Percentiles rank a stretch among this genome's conserved stretches.
These are phyloP conservation scores for Ornithorhynchus anatinus DNA, from an alignment of 2,113 vertebrate species.

Conservation along the genomic window DNA sequence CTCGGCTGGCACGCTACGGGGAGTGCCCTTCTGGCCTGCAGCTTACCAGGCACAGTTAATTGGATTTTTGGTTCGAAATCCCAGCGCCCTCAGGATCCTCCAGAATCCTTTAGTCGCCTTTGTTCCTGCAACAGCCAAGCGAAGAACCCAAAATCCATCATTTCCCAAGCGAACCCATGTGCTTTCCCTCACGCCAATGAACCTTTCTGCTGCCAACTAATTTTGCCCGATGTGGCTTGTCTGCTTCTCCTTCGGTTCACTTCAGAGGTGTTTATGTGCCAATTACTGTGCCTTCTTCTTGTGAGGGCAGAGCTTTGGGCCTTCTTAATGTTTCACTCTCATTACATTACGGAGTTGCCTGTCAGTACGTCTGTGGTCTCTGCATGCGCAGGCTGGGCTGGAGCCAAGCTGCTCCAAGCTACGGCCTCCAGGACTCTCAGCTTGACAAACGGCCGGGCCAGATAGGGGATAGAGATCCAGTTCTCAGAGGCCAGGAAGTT, in stretches of 20 bases:
- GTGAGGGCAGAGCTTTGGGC: constrained; percentile 58
- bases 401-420: constrained; percentile 69
- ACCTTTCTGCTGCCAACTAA: neutral
- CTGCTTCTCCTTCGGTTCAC: neutral
- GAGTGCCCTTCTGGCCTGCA: too few species aligned
- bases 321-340: constrained; percentile 57
- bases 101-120: too few species aligned
- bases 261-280: neutral
- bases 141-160: too few species aligned
- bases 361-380: constrained; percentile 71
- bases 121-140: too few species aligned
- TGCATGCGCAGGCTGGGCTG: constrained; percentile 62
- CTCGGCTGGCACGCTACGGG: too few species aligned
- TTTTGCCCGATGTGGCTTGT: neutral
- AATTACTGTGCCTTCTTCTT: constrained; percentile 20
- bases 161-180: too few species aligned
- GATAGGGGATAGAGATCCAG: constrained; percentile 73
- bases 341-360: constrained; percentile 50
- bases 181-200: neutral
- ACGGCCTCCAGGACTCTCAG: constrained; percentile 61
- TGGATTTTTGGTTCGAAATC: too few species aligned
- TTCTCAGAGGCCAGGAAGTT: constrained; percentile 72
- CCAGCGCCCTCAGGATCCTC: too few species aligned
- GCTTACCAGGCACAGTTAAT: too few species aligned
- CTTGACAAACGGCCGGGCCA: constrained; percentile 68